These are phyloP conservation scores for Dilophus febrilis DNA, from an alignment of 2,888 invertebrate species.

Conservation along the genomic window DNA sequence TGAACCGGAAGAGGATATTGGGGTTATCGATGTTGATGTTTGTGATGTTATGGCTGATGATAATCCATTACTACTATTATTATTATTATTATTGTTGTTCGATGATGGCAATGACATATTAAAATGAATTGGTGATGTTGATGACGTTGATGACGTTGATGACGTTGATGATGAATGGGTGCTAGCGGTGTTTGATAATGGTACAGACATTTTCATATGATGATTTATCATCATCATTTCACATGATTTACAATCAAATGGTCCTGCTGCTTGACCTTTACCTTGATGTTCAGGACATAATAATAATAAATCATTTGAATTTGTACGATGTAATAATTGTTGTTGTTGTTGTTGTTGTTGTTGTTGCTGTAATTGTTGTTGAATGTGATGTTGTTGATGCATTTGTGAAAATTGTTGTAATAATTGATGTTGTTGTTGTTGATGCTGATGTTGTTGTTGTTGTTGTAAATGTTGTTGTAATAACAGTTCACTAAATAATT, in stretches of 20 bases:
- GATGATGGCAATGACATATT: neutral
- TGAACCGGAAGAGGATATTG: constrained; percentile 1
- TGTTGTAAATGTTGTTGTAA: constrained; percentile 11
- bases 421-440: constrained; percentile 7
- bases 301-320: constrained; percentile 3
- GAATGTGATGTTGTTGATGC: constrained; percentile 12
- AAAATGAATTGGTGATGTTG: constrained; percentile 12
- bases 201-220: constrained; percentile 15
- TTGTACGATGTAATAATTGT: constrained; percentile 7
- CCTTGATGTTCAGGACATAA: constrained; percentile 25
- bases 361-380: constrained; percentile 22
- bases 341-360: constrained; percentile 17
- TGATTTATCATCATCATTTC: constrained; percentile 16
- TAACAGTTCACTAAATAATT: constrained; percentile 4
- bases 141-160: constrained; percentile 18
- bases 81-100: neutral
- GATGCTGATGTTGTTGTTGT: constrained; percentile 9
- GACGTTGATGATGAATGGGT: constrained; percentile 16
- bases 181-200: constrained; percentile 14
- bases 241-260: constrained; percentile 28
- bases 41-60: too few relatives aligned
- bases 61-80: too few relatives aligned
- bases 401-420: constrained; percentile 10
- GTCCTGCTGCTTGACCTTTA: too few relatives aligned
- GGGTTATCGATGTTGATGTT: too few relatives aligned